Evolutionary conservation across 2,888 invertebrate species (phyloP), one percentile per base, ranked within the genome.

Genomic region (Piscicola geometra): DNA sequence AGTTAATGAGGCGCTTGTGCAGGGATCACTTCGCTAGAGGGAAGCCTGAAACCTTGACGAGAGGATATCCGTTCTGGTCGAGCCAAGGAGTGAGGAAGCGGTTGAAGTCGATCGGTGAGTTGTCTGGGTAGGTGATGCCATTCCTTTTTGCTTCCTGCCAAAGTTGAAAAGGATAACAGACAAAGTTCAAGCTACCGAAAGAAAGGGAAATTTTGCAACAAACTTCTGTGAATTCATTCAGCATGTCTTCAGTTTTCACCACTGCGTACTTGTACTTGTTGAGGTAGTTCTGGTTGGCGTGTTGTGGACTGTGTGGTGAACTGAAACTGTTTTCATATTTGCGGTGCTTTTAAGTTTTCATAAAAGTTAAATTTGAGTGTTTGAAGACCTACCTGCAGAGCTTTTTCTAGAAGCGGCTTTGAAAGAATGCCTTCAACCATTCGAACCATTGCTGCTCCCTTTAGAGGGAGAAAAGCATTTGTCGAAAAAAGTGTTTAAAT

Each of bases 41-140:
- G n/a, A n/a, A 41, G 41, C 5, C 41, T 9, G 9, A 35, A 1
- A 77, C 75, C 30, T 47, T 36, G 21, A 78, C 33, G 3, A 77
- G 41, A 32, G 78, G 77, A 67, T 66, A 77, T 25, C 78, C 78
- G 33, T 64, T 76, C 74, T 78, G 78, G 67, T 77, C 72, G 21
- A 78, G 15, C 77, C 77, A 78, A 0, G 78, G 76, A 47, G 77
- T 76, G n/a, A 78, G 25, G 21, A 76, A 71, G 12, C 33, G 32
- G 32, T 76, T 77, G 30, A 78, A 60, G 71, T 74, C 47, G 18
- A 78, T 73, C 0, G 60, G 28, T 36, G 66, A 69, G 0, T 73
- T 76, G 47, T 77, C 78, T 18, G 78, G 70, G 35, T 78, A 74
- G 0, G 66, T 77, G 21, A 78, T 67, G 28, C 76, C 77, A 33